Conservation (phyloP, 2,797 vertebrate species). For the Babyrousa celebensis region DNA sequence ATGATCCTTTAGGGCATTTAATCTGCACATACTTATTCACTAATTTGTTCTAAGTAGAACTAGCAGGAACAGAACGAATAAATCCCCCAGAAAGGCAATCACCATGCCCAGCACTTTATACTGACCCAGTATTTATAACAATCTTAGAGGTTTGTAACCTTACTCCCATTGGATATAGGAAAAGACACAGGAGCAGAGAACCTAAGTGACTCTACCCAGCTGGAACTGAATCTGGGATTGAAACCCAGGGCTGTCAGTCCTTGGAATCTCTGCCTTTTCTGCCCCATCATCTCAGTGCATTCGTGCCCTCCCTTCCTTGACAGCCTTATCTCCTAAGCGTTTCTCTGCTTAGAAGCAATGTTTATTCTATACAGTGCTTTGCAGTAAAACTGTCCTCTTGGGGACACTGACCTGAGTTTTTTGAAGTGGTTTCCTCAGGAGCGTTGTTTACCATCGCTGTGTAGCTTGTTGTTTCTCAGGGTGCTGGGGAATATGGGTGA, state of each 20-base stretch:
- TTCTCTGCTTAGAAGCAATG: background rate
- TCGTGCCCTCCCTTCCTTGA: background rate
- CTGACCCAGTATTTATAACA: background rate
- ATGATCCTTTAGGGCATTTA: background rate
- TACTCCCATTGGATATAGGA: no score
- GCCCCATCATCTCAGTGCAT: no score
- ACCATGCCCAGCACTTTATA: background rate
- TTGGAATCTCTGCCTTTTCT: background rate
- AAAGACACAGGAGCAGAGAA: background rate
- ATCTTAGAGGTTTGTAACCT: background rate
- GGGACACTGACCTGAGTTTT: background rate
- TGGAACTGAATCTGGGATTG: background rate
- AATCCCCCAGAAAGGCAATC: background rate
- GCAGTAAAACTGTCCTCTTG: background rate
- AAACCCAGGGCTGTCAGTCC: background rate
- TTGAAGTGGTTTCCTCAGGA: background rate
- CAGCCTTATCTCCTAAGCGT: background rate
- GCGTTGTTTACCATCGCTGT: background rate
- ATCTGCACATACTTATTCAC: background rate
- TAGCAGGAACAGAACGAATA: background rate
- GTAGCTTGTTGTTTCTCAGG: background rate
- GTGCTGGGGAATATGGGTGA: fast-evolving
- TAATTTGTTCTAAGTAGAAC: background rate
- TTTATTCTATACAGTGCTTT: background rate
- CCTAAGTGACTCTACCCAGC: background rate